Evolutionary conservation across 2,113 vertebrate genomes (phyloP).

Genomic region (Alethe diademata): DNA sequence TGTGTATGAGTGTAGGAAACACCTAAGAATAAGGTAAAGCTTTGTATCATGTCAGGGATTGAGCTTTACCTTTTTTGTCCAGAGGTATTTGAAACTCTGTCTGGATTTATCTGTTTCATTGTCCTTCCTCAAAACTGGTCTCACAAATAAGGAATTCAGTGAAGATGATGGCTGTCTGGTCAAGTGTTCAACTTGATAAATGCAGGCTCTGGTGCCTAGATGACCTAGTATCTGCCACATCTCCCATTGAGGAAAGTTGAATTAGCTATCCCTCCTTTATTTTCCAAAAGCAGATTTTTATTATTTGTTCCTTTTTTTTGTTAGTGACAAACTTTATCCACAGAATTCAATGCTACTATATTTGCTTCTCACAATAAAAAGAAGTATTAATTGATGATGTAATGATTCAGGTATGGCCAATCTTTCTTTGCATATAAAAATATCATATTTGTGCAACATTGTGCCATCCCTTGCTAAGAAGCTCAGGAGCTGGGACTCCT

Average conservation of each 20-base stretch:
- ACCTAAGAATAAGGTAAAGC: background rate
- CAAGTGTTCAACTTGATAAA: background rate
- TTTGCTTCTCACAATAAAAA: background rate
- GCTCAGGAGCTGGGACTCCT: background rate
- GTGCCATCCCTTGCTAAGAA: background rate
- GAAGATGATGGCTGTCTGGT: background rate
- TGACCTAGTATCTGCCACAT: background rate
- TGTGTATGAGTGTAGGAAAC: background rate
- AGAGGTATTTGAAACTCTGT: background rate
- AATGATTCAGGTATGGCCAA: background rate
- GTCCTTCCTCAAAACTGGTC: background rate
- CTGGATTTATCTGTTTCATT: background rate
- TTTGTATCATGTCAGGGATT: background rate
- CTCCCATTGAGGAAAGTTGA: background rate
- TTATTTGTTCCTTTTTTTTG: background rate
- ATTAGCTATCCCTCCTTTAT: background rate
- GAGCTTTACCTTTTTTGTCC: background rate
- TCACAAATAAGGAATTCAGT: background rate
- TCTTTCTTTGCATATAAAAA: background rate
- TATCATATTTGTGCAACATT: background rate
- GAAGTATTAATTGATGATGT: background rate
- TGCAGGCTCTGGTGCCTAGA: background rate
- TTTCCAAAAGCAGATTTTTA: background rate
- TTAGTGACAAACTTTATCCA: background rate
- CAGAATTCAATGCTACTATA: background rate